These are phyloP conservation scores for Dexiosoma caninum DNA, from an alignment of 2,888 invertebrate genomes.

Conservation along the genomic window DNA sequence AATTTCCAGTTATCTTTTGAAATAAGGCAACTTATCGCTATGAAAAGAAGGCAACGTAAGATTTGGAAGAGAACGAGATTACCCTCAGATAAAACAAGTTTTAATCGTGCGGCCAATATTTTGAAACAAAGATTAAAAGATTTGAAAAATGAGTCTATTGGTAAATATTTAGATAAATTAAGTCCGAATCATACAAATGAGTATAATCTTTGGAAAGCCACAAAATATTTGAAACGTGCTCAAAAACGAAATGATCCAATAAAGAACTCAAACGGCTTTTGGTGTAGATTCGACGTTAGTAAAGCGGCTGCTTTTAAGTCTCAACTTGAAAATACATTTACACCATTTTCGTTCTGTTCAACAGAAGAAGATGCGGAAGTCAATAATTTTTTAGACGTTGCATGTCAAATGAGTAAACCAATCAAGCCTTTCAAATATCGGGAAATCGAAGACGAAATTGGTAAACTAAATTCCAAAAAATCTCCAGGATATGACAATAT, in stretches of 20 bases:
- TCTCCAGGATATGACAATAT: not conserved
- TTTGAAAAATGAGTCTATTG: not conserved
- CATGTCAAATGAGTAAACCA: constrained; percentile 17
- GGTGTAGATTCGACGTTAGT: not conserved
- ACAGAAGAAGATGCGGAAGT: not conserved
- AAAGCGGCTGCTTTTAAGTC: not conserved
- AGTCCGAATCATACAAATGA: not conserved
- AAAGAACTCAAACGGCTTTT: not conserved
- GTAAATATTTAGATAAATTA: not conserved
- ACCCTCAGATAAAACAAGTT: not conserved
- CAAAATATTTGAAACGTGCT: not conserved
- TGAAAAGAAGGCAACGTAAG: not conserved
- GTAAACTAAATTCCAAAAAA: not conserved
- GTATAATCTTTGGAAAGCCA: not conserved
- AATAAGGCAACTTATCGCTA: constrained; percentile 17
- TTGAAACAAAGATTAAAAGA: not conserved
- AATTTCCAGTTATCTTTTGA: constrained; percentile 6
- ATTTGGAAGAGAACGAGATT: not conserved
- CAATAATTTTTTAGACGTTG: not conserved
- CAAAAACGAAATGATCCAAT: not conserved
- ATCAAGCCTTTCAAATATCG: not conserved
- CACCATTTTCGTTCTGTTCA: not conserved
- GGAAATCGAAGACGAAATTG: not conserved
- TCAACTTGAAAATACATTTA: not conserved
- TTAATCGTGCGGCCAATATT: not conserved